These are phyloP conservation scores for Hyphantria cunea DNA, from an alignment of 1,140 invertebrate species.

Conservation along the genomic window DNA sequence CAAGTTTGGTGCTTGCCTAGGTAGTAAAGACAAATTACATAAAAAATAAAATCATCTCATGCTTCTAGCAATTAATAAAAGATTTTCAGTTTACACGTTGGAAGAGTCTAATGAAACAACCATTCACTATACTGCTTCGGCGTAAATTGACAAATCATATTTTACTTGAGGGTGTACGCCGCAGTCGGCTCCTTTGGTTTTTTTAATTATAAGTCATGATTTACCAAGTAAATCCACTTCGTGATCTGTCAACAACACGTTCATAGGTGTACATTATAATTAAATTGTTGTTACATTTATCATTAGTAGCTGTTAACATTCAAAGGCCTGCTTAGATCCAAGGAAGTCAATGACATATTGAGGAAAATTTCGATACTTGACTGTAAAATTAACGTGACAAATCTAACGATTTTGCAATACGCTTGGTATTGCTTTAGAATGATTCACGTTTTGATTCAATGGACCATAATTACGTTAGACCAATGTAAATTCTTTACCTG, in stretches of 20 bases:
- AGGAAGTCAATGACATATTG: slow-evolving; percentile 65
- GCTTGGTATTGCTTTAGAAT: slow-evolving; percentile 42
- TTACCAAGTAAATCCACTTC: no score
- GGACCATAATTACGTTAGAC: slow-evolving; percentile 34
- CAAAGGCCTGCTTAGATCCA: slow-evolving; percentile 35
- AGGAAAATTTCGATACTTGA: slow-evolving; percentile 62
- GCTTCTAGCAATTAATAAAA: no score
- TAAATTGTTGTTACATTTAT: not conserved
- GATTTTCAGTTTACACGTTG: no score
- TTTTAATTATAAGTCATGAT: no score
- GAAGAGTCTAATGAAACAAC: no score
- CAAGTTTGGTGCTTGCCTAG: no score
- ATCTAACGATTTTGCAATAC: slow-evolving; percentile 43
- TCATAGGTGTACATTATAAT: not conserved
- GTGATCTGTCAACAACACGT: not conserved
- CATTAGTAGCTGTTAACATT: slow-evolving; percentile 21
- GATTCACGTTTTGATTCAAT: slow-evolving; percentile 34
- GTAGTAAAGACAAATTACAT: no score
- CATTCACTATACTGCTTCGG: no score
- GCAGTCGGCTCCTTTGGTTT: no score
- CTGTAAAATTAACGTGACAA: slow-evolving; percentile 63
- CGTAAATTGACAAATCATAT: no score
- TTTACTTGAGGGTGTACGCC: no score
- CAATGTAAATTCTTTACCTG: not conserved
- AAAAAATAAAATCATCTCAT: no score